These are phyloP conservation scores for Scytalopus superciliaris DNA, from an alignment of 2,113 vertebrate genomes.

Conservation along the genomic window DNA sequence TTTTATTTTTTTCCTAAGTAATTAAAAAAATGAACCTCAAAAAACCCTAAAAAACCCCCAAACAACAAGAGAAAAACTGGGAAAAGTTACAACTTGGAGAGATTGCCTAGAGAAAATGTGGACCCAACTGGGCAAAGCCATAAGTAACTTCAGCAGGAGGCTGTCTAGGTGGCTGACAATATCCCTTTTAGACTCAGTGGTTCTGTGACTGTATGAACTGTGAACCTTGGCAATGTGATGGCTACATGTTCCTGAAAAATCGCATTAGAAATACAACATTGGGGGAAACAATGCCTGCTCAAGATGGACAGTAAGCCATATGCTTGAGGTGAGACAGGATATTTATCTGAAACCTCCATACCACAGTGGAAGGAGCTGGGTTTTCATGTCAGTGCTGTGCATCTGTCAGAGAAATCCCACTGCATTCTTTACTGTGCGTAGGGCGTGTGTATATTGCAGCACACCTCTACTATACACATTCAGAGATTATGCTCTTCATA, in stretches of 20 bases:
- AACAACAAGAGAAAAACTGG: neutral
- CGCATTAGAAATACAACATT: neutral
- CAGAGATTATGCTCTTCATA: neutral
- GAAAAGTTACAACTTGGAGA: neutral
- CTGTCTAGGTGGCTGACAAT: neutral
- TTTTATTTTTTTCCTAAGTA: neutral
- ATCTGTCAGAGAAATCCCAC: neutral
- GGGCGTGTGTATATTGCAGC: neutral
- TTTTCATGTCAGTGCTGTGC: neutral
- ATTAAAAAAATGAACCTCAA: neutral
- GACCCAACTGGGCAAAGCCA: neutral
- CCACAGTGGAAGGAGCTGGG: neutral
- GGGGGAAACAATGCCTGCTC: neutral
- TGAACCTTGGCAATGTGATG: neutral
- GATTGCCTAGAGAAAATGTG: neutral
- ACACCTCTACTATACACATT: neutral
- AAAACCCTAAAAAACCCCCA: neutral
- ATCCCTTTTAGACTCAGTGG: neutral
- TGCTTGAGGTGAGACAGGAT: neutral
- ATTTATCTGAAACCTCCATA: neutral
- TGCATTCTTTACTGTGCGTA: neutral
- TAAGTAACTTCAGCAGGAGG: neutral
- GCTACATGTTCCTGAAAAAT: neutral
- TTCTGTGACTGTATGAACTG: neutral
- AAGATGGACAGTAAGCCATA: neutral